Evolutionary conservation across 2,888 invertebrate genomes (phyloP), one percentile per base, ranked within the genome.

Genomic region (Teleiodes luculella): DNA sequence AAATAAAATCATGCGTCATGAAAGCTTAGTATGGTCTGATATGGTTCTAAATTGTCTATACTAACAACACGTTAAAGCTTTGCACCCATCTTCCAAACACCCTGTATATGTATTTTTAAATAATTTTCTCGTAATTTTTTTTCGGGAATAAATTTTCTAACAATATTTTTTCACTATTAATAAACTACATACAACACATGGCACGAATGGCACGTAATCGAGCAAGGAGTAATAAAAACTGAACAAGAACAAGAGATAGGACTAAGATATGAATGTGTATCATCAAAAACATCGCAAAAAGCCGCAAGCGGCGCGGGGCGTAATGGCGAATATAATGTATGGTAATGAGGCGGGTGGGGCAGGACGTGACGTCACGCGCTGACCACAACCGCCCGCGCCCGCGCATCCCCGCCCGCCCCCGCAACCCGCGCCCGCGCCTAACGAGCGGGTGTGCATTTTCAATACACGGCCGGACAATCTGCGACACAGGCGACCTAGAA

Each of bases 301-400:
- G 73, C 80, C 77, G 67, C 80, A 77, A 76, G 79, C 82, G 64
- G 75, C 71, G 74, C 70, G 75, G 76, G 74, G 76, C 79, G 83
- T 86, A 83, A 86, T 81, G 79, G 83, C 74, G 78, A 82, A 83
- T 82, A 86, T 89, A 88, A 89, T 88, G 80, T 88, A 88, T 88
- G 89, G 78, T 88, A 88, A 90, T 87, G 86, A 87, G 83, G 79
- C 78, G 72, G 77, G 76, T 71, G 71, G 77, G 75, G 74, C 70
- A 68, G 80, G 76, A 86, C 83, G 85, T 86, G 86, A 83, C 85
- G 83, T 84, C 86, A 85, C 84, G 86, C 82, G 80, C 76, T 71
- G 80, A 86, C 85, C 85, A 74, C 86, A 83, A 80, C 82, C 78
- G 68, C 65, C 68, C 72, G 37, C 39, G 37, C 37, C 37, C 37